phyloP scores from a whole-genome alignment of 2,888 invertebrate genomes.

The Scaptomyza reducta region DNA sequence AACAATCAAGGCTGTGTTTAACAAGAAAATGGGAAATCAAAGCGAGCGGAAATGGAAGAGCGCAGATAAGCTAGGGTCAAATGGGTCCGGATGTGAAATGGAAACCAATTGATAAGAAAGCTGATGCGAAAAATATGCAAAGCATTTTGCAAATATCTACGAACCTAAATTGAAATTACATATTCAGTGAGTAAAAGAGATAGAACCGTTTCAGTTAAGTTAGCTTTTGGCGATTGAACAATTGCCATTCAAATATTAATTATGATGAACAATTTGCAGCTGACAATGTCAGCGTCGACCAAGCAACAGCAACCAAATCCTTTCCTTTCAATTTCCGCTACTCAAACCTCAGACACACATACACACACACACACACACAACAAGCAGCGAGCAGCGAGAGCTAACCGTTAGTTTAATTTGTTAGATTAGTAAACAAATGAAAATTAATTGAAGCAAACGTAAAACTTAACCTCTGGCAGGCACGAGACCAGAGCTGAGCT shows the following conservation, averaged over 20 bases:
- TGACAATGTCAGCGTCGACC: not conserved
- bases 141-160: constrained; percentile 5
- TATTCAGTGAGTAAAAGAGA: not conserved
- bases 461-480: constrained; percentile 77
- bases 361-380: not conserved
- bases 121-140: constrained; percentile 11
- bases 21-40: constrained; percentile 8
- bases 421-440: constrained; percentile 82
- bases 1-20: constrained; percentile 27
- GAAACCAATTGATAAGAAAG: constrained; percentile 55
- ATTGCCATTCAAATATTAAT: not conserved
- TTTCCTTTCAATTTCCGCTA: constrained; percentile 73
- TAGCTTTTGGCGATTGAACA: constrained; percentile 15
- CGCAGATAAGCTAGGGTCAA: constrained; percentile 30
- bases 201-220: constrained; percentile 15
- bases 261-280: not conserved
- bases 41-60: constrained; percentile 34
- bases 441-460: constrained; percentile 81
- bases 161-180: constrained; percentile 29
- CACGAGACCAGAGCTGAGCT: constrained; percentile 8
- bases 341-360: constrained; percentile 13
- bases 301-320: constrained; percentile 1
- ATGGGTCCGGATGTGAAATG: constrained; percentile 27
- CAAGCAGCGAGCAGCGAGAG: constrained; percentile 7
- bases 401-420: constrained; percentile 80